Conservation (phyloP, 2,797 vertebrate species). For the Sebastes nivosus region DNA sequence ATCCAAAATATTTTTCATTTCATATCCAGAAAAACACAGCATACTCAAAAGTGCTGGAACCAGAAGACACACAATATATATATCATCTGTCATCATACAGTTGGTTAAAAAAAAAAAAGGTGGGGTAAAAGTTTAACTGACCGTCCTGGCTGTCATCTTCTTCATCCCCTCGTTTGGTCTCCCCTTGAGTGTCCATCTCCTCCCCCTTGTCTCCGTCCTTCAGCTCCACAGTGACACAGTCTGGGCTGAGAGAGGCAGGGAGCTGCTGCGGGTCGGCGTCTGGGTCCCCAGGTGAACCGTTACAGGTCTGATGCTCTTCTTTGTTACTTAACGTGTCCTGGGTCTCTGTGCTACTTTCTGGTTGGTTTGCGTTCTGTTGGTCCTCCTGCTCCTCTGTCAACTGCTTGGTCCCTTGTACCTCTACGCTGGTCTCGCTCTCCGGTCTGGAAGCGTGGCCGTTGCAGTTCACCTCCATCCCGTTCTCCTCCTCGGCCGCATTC, state of each 20-base stretch:
- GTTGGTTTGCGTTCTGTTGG: constrained; percentile 52
- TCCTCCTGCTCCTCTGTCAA: constrained; percentile 60
- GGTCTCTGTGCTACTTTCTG: constrained; percentile 29
- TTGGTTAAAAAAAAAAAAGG: background rate
- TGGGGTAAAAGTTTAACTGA: constrained; percentile 42
- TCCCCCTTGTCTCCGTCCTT: constrained; percentile 52
- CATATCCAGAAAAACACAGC: background rate
- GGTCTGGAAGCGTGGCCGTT: constrained; percentile 80
- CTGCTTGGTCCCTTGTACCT: constrained; percentile 70
- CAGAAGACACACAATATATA: background rate
- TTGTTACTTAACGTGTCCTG: constrained; percentile 44
- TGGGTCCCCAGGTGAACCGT: constrained; percentile 33
- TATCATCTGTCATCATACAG: background rate
- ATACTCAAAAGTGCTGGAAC: background rate
- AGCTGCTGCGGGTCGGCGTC: constrained; percentile 14
- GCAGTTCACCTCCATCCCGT: constrained; percentile 84
- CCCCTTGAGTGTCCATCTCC: constrained; percentile 60
- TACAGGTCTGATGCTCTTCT: constrained; percentile 63
- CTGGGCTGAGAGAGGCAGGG: constrained; percentile 33
- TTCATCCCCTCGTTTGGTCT: constrained; percentile 50
- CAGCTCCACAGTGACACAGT: constrained; percentile 57
- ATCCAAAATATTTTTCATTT: background rate
- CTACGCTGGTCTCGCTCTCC: constrained; percentile 65
- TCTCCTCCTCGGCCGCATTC: constrained; percentile 47
- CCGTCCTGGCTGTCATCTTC: constrained; percentile 64